Percentiles rank a stretch among this genome's conserved stretches.
Conservation (phyloP, 2,888 invertebrate genomes). For the Uloborus plumipes region DNA sequence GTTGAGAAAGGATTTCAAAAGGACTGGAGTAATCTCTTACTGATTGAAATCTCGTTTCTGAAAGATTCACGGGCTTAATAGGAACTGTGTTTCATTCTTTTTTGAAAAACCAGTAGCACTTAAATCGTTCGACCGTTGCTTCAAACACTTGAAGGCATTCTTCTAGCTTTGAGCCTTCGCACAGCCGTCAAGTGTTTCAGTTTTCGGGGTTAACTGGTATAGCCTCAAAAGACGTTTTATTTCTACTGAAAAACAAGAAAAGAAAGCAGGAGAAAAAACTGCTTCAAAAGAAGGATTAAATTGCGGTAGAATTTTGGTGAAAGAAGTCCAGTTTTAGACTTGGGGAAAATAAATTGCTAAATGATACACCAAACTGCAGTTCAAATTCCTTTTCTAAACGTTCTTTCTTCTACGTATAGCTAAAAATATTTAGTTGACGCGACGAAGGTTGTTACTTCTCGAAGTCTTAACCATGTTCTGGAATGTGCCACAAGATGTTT, state of each 20-base stretch:
- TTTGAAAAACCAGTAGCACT: constrained; percentile 39
- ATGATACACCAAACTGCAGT: too few species aligned
- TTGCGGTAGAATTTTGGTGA: constrained; percentile 43
- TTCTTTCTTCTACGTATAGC: too few species aligned
- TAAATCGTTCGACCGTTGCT: constrained; percentile 54
- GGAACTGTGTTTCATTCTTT: constrained; percentile 54
- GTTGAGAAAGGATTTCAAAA: constrained; percentile 37
- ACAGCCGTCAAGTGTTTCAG: constrained; percentile 52
- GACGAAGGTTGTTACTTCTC: too few species aligned
- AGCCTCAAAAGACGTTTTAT: constrained; percentile 44
- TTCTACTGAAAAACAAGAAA: constrained; percentile 26
- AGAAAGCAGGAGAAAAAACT: constrained; percentile 11
- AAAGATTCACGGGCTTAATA: constrained; percentile 59
- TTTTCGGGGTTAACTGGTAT: constrained; percentile 54
- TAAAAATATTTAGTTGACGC: too few species aligned
- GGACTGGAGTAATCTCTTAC: constrained; percentile 51
- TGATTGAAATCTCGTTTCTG: constrained; percentile 61
- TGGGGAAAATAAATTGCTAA: constrained; percentile 27
- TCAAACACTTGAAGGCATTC: constrained; percentile 46
- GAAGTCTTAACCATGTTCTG: too few species aligned
- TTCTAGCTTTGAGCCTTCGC: constrained; percentile 23
- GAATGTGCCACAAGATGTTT: too few species aligned
- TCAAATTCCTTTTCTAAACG: too few species aligned
- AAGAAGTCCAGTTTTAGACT: constrained; percentile 58
- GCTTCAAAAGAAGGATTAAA: constrained; percentile 37